Conservation (phyloP, 2,888 invertebrate species). For the Andrena praecox region DNA sequence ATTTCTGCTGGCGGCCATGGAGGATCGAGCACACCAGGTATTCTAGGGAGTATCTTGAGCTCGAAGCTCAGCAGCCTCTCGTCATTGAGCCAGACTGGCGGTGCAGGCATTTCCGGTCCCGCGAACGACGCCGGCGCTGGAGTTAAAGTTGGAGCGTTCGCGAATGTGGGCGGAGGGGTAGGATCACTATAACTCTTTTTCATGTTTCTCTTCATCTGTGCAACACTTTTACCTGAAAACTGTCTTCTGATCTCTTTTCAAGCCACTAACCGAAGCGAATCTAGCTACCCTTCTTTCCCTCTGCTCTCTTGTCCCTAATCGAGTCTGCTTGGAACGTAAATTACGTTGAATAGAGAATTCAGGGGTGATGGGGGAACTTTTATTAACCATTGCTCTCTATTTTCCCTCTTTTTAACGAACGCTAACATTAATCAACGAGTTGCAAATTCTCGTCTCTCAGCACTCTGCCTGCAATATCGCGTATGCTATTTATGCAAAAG, state of each 20-base stretch:
- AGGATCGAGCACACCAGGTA: conserved; percentile 35
- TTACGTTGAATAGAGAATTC: background rate
- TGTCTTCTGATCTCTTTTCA: background rate
- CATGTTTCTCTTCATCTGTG: background rate
- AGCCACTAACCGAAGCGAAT: conserved; percentile 5
- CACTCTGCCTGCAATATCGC: conserved; percentile 11
- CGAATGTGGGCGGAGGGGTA: conserved; percentile 79
- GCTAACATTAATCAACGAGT: background rate
- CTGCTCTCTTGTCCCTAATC: background rate
- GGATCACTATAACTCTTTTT: conserved; percentile 69
- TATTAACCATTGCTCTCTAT: conserved; percentile 5
- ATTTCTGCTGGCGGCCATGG: conserved; percentile 30
- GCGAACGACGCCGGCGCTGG: conserved; percentile 66
- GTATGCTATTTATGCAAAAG: background rate
- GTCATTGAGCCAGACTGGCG: conserved; percentile 69
- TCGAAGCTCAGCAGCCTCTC: conserved; percentile 53
- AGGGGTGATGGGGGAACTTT: background rate
- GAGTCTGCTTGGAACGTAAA: background rate
- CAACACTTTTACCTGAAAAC: conserved; percentile 1
- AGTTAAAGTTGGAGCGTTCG: conserved; percentile 77
- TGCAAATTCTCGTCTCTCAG: background rate
- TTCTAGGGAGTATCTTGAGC: conserved; percentile 63
- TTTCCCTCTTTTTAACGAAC: background rate
- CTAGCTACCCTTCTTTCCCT: background rate
- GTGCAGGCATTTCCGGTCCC: conserved; percentile 30